phyloP scores from a whole-genome alignment of 1,140 invertebrate genomes.

The Coptotermes formosanus region DNA sequence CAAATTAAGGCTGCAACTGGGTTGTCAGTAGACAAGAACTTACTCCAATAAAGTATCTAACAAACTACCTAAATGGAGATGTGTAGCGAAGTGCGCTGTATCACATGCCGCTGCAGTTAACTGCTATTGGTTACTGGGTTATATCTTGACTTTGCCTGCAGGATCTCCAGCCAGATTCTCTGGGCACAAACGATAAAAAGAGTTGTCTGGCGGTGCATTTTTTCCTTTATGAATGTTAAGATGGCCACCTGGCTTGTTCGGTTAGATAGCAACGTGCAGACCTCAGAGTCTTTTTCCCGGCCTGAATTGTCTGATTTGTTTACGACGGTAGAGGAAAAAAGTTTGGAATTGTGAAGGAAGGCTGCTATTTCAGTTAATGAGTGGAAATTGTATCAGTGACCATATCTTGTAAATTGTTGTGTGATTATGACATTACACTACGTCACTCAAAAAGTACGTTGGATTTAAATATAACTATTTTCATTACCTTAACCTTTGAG shows the following conservation, averaged over 20 bases:
- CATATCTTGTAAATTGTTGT: too few species aligned
- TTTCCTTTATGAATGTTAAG: background rate
- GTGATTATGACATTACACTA: too few species aligned
- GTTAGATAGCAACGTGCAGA: background rate
- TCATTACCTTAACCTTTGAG: too few species aligned
- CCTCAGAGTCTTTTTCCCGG: background rate
- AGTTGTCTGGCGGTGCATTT: background rate
- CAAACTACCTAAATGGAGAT: slow-evolving; percentile 15
- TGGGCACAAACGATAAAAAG: background rate
- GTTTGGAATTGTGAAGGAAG: background rate
- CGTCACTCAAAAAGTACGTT: too few species aligned
- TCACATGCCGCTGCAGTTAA: background rate
- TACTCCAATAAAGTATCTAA: slow-evolving; percentile 13
- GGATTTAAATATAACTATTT: too few species aligned
- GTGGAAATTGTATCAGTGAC: too few species aligned
- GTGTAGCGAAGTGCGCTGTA: background rate
- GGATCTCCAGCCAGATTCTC: background rate
- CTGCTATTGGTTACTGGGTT: background rate
- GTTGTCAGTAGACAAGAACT: background rate
- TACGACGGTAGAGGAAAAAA: background rate
- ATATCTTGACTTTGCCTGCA: background rate
- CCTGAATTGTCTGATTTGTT: background rate
- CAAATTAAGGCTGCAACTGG: background rate
- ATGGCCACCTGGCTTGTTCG: background rate
- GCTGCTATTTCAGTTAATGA: too few species aligned